A percentile compares a stretch with the other conserved stretches of the same genome.
These are phyloP conservation scores for Stictonetta naevosa DNA, from an alignment of 2,113 vertebrate species.

Conservation along the genomic window DNA sequence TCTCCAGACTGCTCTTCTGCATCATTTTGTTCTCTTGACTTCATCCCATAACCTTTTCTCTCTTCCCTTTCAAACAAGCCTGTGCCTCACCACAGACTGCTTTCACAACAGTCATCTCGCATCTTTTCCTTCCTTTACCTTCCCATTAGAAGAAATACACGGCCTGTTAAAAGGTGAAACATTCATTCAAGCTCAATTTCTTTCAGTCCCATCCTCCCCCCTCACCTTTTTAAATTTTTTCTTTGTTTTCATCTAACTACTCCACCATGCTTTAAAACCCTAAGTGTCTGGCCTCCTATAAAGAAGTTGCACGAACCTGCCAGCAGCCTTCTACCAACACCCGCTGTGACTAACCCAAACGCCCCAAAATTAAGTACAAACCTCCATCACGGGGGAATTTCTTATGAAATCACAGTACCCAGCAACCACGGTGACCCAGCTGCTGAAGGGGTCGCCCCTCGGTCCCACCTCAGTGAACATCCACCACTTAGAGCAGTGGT, in stretches of 20 bases:
- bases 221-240: no score
- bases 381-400: neutral
- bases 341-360: accelerated
- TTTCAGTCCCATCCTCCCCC: no score
- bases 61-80: neutral
- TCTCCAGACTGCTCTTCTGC: neutral
- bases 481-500: neutral
- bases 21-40: neutral
- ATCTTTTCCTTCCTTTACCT: neutral
- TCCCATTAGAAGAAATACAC: accelerated
- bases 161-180: neutral
- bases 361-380: neutral
- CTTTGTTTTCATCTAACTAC: neutral
- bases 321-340: accelerated
- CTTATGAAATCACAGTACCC: neutral
- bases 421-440: neutral
- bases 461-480: neutral
- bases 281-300: neutral
- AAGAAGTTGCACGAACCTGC: neutral
- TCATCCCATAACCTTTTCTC: neutral
- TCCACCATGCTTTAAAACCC: accelerated
- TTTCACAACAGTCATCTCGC: neutral
- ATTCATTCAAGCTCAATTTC: neutral
- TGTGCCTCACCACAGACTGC: neutral
- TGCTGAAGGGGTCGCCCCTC: neutral